A percentile compares a stretch with the other conserved stretches of the same genome.
phyloP scores from a whole-genome alignment of 1,140 invertebrate genomes.

The Drosophila grimshawi region DNA sequence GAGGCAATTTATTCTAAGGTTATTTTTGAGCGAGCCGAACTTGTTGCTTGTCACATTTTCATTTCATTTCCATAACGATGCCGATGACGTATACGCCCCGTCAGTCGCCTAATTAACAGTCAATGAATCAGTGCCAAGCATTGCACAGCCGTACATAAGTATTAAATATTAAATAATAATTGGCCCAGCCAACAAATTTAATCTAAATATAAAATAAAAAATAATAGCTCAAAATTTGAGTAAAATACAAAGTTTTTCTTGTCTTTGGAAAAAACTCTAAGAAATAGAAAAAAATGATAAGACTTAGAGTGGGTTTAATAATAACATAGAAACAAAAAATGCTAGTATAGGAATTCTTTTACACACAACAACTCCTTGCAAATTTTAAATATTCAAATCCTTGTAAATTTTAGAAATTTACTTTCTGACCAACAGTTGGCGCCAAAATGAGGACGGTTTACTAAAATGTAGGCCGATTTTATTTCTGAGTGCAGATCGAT shows the following conservation, averaged over 20 bases:
- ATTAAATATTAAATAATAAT: conserved; percentile 21
- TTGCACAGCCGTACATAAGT: conserved; percentile 48
- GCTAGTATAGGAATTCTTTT: too few relatives aligned
- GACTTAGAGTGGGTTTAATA: too few relatives aligned
- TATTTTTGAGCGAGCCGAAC: conserved; percentile 72
- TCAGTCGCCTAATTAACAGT: conserved; percentile 58
- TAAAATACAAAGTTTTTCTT: not conserved
- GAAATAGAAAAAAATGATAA: too few relatives aligned
- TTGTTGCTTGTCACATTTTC: conserved; percentile 76
- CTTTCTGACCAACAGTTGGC: too few relatives aligned
- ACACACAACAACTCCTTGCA: too few relatives aligned
- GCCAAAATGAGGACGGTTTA: too few relatives aligned
- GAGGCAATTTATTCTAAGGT: conserved; percentile 81
- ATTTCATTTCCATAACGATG: conserved; percentile 64
- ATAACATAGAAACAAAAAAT: too few relatives aligned
- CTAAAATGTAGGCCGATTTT: too few relatives aligned
- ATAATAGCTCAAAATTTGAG: too few relatives aligned
- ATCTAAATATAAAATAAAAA: conserved; percentile 48
- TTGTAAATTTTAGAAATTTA: too few relatives aligned
- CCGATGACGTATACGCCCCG: conserved; percentile 68
- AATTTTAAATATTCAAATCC: too few relatives aligned
- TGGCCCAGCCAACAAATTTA: conserved; percentile 23
- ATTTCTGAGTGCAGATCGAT: conserved; percentile 31
- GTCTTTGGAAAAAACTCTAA: not conserved
- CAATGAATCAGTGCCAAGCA: conserved; percentile 65